Percentiles rank a stretch among this genome's conserved stretches.
Conservation (phyloP, 2,888 invertebrate genomes). For the Aproaerema taeniolella region DNA sequence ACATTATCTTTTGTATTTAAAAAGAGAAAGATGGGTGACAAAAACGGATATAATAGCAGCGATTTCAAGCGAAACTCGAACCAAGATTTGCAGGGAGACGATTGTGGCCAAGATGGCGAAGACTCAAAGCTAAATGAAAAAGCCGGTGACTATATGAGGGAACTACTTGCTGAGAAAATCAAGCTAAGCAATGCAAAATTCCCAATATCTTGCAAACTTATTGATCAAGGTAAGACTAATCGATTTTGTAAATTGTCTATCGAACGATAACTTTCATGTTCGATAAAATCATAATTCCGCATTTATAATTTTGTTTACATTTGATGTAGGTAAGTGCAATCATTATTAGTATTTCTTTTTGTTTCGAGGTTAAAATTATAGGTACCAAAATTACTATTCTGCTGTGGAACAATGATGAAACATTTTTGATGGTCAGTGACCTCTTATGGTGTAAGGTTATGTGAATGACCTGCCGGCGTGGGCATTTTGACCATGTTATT, state of each 20-base stretch:
- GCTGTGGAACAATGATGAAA: no score
- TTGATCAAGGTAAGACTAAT: slow-evolving; percentile 86
- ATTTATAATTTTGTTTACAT: no score
- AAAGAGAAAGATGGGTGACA: no score
- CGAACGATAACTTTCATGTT: no score
- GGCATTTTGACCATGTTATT: no score
- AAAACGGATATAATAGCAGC: slow-evolving; percentile 65
- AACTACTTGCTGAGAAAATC: slow-evolving; percentile 83
- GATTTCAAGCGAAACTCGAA: slow-evolving; percentile 66
- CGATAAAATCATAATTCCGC: no score
- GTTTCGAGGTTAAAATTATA: no score
- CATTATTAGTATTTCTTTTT: no score
- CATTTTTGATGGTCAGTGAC: background rate
- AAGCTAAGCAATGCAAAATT: slow-evolving; percentile 81
- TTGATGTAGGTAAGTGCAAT: no score
- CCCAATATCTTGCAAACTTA: slow-evolving; percentile 82
- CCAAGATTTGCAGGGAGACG: slow-evolving; percentile 34
- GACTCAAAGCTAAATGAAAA: slow-evolving; percentile 81
- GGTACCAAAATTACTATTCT: no score
- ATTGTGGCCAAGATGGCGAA: slow-evolving; percentile 68
- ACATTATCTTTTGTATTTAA: no score
- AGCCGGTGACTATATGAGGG: slow-evolving; percentile 87
- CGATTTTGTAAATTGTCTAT: background rate
- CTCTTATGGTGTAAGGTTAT: background rate
- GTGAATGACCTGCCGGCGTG: no score